A percentile compares a stretch with the other conserved stretches of the same genome.
Evolutionary conservation across 2,797 vertebrate species (phyloP).

Genomic region (Telmatherina bonti): DNA sequence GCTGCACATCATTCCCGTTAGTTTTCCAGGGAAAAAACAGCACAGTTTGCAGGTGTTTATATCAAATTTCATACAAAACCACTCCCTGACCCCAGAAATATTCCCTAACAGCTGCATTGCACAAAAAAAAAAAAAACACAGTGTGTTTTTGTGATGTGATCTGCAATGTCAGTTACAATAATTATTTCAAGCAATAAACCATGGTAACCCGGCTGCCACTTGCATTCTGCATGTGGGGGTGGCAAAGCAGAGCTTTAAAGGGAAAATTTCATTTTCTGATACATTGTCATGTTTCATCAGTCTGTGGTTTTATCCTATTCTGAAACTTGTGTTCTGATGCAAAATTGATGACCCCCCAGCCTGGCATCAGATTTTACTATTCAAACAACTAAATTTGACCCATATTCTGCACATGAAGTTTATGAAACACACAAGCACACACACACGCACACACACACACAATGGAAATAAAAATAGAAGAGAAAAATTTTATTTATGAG

Average conservation of each 20-base stretch:
- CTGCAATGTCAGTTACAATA: constrained; percentile 34
- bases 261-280: constrained; percentile 27
- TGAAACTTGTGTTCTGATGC: constrained; percentile 10
- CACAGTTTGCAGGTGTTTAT: constrained; percentile 19
- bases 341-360: constrained; percentile 14
- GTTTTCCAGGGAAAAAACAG: background rate
- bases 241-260: background rate
- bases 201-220: constrained; percentile 38
- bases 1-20: background rate
- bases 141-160: constrained; percentile 9
- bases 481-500: too few species aligned
- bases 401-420: background rate
- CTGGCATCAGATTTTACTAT: background rate
- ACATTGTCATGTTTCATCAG: constrained; percentile 28
- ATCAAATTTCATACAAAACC: constrained; percentile 18
- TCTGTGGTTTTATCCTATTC: constrained; percentile 8
- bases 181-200: constrained; percentile 42
- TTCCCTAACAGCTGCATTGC: constrained; percentile 17
- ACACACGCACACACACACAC: too few species aligned
- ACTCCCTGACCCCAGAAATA: constrained; percentile 16
- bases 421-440: background rate
- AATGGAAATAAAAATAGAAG: too few species aligned
- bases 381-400: background rate
- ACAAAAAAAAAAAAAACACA: constrained; percentile 9
- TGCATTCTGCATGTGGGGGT: constrained; percentile 24